Conservation (phyloP, 2,797 vertebrate genomes). For the Clarias pachynema region DNA sequence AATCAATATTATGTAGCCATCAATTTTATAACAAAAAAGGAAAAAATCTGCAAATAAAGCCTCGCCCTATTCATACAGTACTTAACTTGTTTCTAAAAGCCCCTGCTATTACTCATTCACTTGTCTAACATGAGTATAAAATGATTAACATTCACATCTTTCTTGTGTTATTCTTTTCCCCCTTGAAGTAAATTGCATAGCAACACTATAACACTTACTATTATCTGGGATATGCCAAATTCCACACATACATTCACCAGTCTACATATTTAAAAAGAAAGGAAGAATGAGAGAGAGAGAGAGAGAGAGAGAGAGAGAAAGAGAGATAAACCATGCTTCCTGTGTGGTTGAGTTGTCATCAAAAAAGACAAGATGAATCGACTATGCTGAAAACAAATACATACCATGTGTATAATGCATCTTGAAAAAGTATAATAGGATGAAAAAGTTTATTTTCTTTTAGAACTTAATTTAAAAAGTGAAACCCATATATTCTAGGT, state of each 20-base stretch:
- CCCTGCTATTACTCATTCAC: neutral
- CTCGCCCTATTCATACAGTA: neutral
- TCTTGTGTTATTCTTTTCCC: neutral
- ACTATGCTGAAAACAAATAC: neutral
- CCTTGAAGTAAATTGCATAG: neutral
- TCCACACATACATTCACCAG: neutral
- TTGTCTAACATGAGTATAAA: neutral
- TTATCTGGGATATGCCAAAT: neutral
- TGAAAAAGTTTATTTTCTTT: too few relatives aligned
- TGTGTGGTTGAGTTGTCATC: slow-evolving; percentile 62
- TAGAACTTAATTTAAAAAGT: too few relatives aligned
- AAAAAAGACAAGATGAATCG: slow-evolving; percentile 48
- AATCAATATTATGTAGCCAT: neutral
- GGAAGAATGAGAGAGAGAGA: neutral
- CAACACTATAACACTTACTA: neutral
- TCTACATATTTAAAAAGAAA: neutral
- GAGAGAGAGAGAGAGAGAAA: neutral
- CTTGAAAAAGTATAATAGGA: too few relatives aligned
- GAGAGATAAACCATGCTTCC: slow-evolving; percentile 60
- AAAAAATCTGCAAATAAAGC: neutral
- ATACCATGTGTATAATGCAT: neutral
- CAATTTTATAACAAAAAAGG: neutral
- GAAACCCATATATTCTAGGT: too few relatives aligned
- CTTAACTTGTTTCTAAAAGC: neutral
- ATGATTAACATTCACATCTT: neutral